These are phyloP conservation scores for Parascotia fuliginaria DNA, from an alignment of 2,888 invertebrate genomes.

Conservation along the genomic window DNA sequence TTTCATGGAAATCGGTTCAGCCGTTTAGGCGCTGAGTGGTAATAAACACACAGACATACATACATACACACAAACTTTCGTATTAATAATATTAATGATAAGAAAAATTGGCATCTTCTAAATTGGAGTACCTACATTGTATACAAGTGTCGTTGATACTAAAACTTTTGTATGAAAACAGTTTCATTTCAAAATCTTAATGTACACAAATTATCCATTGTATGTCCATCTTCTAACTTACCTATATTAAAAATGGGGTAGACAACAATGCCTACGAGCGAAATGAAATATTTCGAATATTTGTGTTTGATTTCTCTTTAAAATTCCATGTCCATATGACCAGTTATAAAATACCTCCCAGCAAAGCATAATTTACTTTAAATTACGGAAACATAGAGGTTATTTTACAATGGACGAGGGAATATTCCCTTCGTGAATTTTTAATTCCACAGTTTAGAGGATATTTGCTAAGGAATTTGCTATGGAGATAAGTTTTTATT, in stretches of 20 bases:
- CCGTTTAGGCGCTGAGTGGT: no score
- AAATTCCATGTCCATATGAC: constrained; percentile 49
- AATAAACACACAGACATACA: no score
- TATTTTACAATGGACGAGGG: constrained; percentile 17
- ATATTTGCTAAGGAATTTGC: constrained; percentile 66
- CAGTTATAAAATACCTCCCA: constrained; percentile 45
- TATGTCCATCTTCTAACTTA: constrained; percentile 44
- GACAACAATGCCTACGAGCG: constrained; percentile 59
- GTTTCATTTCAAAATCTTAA: constrained; percentile 21
- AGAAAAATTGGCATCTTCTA: no score
- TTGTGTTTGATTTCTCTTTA: constrained; percentile 72
- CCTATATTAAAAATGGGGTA: constrained; percentile 61
- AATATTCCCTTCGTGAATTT: constrained; percentile 52
- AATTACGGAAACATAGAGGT: constrained; percentile 22
- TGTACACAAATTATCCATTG: constrained; percentile 35
- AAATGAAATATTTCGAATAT: constrained; percentile 82
- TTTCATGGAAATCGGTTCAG: no score
- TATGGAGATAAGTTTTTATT: constrained; percentile 49
- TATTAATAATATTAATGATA: no score
- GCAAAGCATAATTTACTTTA: not conserved
- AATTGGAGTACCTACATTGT: not conserved
- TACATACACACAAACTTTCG: no score
- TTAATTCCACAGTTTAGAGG: constrained; percentile 64
- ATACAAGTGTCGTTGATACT: constrained; percentile 1
- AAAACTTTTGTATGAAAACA: not conserved